Evolutionary conservation across 2,113 vertebrate species (phyloP).

Genomic region (Pungitius pungitius): DNA sequence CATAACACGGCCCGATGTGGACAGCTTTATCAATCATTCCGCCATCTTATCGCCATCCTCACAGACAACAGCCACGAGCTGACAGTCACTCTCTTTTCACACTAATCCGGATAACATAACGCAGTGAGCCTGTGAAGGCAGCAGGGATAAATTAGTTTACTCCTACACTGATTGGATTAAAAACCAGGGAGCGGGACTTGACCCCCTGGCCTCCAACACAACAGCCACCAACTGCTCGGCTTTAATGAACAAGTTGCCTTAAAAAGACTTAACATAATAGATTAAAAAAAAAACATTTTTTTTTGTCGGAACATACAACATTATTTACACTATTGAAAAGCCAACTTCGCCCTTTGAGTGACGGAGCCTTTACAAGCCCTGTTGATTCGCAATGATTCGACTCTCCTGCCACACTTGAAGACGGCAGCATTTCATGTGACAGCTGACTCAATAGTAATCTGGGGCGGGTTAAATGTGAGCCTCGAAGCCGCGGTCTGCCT

Average conservation of each 20-base stretch:
- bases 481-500: slow-evolving; percentile 41
- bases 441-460: slow-evolving; percentile 68
- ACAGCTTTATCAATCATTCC: slow-evolving; percentile 66
- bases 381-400: slow-evolving; percentile 42
- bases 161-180: slow-evolving; percentile 77
- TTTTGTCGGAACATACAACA: neutral
- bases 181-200: slow-evolving; percentile 37
- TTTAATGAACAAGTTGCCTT: slow-evolving; percentile 33
- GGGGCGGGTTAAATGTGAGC: slow-evolving; percentile 59
- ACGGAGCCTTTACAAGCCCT: slow-evolving; percentile 20
- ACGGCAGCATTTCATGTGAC: slow-evolving; percentile 59
- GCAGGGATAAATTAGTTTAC: slow-evolving; percentile 75
- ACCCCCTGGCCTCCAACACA: slow-evolving; percentile 40
- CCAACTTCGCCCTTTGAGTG: slow-evolving; percentile 11
- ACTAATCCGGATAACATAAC: slow-evolving; percentile 74
- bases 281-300: slow-evolving; percentile 11
- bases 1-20: slow-evolving; percentile 23
- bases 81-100: slow-evolving; percentile 64
- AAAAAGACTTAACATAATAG: slow-evolving; percentile 20
- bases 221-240: slow-evolving; percentile 31
- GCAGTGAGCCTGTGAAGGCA: slow-evolving; percentile 50
- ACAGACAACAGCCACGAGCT: slow-evolving; percentile 40
- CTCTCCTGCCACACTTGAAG: slow-evolving; percentile 26
- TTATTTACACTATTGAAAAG: slow-evolving; percentile 16
- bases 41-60: slow-evolving; percentile 49